These are phyloP conservation scores for Prionailurus bengalensis DNA, from an alignment of 2,113 vertebrate genomes.

Conservation along the genomic window DNA sequence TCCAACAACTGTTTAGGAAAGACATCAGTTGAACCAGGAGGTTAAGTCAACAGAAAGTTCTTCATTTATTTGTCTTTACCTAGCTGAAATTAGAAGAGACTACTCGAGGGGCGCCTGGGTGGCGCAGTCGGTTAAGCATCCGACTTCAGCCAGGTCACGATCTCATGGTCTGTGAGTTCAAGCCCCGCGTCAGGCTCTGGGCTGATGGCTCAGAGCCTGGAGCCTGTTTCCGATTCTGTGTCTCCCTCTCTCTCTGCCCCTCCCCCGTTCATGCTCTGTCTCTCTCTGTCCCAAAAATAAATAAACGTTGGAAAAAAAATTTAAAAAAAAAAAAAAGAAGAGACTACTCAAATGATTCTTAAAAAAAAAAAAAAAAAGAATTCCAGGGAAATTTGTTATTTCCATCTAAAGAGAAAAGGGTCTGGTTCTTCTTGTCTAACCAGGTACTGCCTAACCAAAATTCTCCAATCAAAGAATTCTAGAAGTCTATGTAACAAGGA, in stretches of 20 bases:
- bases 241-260: no score
- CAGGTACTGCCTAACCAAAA: not conserved
- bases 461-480: not conserved
- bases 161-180: no score
- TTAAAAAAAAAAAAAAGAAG: not conserved
- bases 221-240: no score
- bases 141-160: no score
- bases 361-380: not conserved
- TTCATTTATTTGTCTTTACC: not conserved
- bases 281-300: no score
- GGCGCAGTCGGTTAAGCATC: no score
- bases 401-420: not conserved
- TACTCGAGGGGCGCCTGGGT: no score
- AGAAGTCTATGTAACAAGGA: not conserved
- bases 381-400: not conserved
- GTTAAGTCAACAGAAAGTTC: not conserved
- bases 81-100: not conserved
- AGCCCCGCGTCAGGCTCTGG: no score
- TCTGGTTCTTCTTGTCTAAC: not conserved
- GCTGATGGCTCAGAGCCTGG: no score
- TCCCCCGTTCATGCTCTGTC: no score
- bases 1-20: not conserved
- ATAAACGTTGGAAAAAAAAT: no score
- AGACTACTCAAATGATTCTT: not conserved
- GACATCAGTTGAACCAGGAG: not conserved